Evolutionary conservation across 2,888 invertebrate genomes (phyloP).

Genomic region (Orthosia incerta): DNA sequence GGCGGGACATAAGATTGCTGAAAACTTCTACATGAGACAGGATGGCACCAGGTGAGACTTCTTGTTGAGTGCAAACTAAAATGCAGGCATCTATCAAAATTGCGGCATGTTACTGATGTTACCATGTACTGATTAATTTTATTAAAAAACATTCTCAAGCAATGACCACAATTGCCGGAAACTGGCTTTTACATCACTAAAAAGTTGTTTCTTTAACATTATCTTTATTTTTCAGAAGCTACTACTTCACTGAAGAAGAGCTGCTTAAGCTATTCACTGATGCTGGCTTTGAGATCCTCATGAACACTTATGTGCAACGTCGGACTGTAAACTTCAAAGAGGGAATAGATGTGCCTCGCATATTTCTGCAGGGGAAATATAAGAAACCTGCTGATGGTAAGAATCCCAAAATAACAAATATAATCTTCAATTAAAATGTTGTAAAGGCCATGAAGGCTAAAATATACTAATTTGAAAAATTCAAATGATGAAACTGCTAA

Average conservation of each 20-base stretch:
- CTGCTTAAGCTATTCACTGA: constrained; percentile 92
- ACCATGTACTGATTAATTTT: no score
- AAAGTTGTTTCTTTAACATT: neutral
- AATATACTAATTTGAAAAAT: no score
- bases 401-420: constrained; percentile 9
- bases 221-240: constrained; percentile 90
- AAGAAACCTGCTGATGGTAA: constrained; percentile 86
- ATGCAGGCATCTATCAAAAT: neutral
- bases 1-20: constrained; percentile 97
- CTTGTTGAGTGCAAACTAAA: no score
- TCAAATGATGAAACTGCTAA: no score
- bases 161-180: neutral
- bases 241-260: constrained; percentile 95
- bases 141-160: neutral
- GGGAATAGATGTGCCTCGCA: constrained; percentile 96
- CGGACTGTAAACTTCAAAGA: constrained; percentile 98
- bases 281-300: constrained; percentile 93
- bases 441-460: no score
- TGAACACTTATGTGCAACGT: constrained; percentile 95
- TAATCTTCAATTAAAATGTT: no score
- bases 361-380: constrained; percentile 98
- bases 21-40: constrained; percentile 98
- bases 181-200: neutral
- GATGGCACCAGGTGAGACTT: constrained; percentile 96
- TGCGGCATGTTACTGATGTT: neutral